These are phyloP conservation scores for Chloroclystis v-ata DNA, from an alignment of 2,888 invertebrate species.

Conservation along the genomic window DNA sequence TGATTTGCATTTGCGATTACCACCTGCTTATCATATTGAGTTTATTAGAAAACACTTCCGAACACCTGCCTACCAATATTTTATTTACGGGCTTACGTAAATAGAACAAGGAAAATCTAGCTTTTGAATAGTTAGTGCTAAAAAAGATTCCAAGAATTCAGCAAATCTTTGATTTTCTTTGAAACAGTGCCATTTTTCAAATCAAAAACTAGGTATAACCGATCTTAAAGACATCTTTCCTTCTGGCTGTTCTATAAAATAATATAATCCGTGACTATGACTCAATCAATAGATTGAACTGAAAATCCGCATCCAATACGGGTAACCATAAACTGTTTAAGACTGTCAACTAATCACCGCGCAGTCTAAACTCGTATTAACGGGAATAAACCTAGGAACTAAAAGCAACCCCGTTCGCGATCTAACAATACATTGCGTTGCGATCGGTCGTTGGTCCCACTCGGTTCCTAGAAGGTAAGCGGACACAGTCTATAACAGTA, in stretches of 20 bases:
- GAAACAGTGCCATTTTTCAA: not conserved
- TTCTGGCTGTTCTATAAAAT: too few species aligned
- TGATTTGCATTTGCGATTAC: too few species aligned
- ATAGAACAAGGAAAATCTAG: not conserved
- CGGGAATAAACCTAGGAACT: conserved; percentile 62
- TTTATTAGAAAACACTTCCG: too few species aligned
- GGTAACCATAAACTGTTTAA: conserved; percentile 1
- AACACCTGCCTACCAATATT: too few species aligned
- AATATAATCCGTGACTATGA: too few species aligned
- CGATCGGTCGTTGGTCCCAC: conserved; percentile 74
- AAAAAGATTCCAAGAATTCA: not conserved
- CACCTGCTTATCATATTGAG: too few species aligned
- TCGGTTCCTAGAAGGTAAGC: conserved; percentile 76
- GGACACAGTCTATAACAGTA: conserved; percentile 76
- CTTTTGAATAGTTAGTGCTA: too few species aligned
- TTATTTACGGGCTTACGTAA: too few species aligned
- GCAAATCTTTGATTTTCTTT: not conserved
- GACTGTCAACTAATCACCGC: conserved; percentile 14
- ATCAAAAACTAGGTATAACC: too few species aligned
- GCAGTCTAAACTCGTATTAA: conserved; percentile 36
- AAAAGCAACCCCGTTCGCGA: conserved; percentile 62
- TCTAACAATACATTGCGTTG: conserved; percentile 72
- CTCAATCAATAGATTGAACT: too few species aligned
- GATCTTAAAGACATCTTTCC: too few species aligned
- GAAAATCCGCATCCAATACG: too few species aligned